phyloP scores from a whole-genome alignment of 2,797 vertebrate species.

The Zenarchopterus dispar region DNA sequence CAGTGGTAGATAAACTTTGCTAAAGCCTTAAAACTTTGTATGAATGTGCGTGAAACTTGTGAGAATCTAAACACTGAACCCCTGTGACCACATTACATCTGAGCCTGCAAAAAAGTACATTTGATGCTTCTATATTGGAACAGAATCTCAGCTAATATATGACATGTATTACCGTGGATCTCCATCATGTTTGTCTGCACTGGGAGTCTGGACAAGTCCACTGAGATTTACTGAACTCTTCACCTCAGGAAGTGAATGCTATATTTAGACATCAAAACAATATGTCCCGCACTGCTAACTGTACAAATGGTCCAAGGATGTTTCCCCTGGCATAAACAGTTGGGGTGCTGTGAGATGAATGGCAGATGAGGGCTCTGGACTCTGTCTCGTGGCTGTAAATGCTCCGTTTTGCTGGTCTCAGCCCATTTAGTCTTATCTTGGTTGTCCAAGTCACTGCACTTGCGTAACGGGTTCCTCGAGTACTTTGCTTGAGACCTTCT shows the following conservation, averaged over 20 bases:
- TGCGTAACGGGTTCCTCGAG: slow-evolving; percentile 6
- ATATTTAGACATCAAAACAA: slow-evolving; percentile 61
- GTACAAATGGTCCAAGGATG: slow-evolving; percentile 67
- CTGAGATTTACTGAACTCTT: slow-evolving; percentile 53
- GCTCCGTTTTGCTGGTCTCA: slow-evolving; percentile 55
- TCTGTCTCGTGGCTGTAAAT: slow-evolving; percentile 62
- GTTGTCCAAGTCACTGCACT: slow-evolving; percentile 6
- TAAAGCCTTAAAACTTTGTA: background rate
- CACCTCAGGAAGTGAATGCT: slow-evolving; percentile 59
- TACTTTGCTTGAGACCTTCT: background rate
- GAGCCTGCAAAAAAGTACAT: slow-evolving; percentile 9
- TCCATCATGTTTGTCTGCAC: background rate
- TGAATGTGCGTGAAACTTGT: slow-evolving; percentile 13
- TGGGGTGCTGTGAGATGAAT: slow-evolving; percentile 45
- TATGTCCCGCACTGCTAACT: slow-evolving; percentile 42
- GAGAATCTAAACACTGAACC: too few relatives aligned
- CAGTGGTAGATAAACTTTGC: background rate
- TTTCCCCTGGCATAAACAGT: slow-evolving; percentile 66
- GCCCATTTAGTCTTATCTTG: slow-evolving; percentile 65
- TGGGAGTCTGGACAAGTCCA: slow-evolving; percentile 24
- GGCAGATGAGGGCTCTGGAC: slow-evolving; percentile 59
- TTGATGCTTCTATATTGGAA: too few relatives aligned
- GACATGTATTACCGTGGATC: slow-evolving; percentile 15
- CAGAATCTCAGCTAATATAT: too few relatives aligned
- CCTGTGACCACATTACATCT: slow-evolving; percentile 30